Conservation (phyloP, 2,113 vertebrate species). For the Eretmochelys imbricata region DNA sequence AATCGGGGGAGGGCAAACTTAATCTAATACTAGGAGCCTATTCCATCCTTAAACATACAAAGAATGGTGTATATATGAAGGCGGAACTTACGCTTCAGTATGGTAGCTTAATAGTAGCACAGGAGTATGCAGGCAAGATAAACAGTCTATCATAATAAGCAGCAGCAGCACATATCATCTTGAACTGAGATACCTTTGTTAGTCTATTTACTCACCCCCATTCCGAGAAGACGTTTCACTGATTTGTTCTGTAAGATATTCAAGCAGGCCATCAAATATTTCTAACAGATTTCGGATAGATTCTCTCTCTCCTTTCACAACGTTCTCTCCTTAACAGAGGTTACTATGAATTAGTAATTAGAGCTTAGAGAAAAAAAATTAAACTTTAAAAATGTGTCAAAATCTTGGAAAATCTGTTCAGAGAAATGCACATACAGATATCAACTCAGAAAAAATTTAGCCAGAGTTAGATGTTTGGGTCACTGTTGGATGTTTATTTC, state of each 20-base stretch:
- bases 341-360: not conserved
- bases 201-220: slow-evolving; percentile 76
- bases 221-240: slow-evolving; percentile 83
- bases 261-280: slow-evolving; percentile 96
- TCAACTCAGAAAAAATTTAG: not conserved
- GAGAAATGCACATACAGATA: not conserved
- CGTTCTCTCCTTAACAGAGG: slow-evolving; percentile 89
- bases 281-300: slow-evolving; percentile 94
- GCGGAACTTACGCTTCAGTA: not conserved
- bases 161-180: not conserved
- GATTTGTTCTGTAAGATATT: slow-evolving; percentile 92
- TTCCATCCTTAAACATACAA: not conserved
- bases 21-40: not conserved
- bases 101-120: not conserved
- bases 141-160: not conserved
- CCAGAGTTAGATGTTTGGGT: not conserved
- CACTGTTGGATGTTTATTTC: not conserved
- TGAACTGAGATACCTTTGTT: not conserved
- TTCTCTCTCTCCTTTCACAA: slow-evolving; percentile 90
- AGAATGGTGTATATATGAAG: not conserved
- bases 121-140: not conserved
- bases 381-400: not conserved
- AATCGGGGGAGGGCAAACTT: not conserved
- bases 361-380: not conserved
- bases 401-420: not conserved